Evolutionary conservation across 53 echinoderm and acorn worm genomes (phyloP).

Genomic region (Mesocentrotus franciscanus): DNA sequence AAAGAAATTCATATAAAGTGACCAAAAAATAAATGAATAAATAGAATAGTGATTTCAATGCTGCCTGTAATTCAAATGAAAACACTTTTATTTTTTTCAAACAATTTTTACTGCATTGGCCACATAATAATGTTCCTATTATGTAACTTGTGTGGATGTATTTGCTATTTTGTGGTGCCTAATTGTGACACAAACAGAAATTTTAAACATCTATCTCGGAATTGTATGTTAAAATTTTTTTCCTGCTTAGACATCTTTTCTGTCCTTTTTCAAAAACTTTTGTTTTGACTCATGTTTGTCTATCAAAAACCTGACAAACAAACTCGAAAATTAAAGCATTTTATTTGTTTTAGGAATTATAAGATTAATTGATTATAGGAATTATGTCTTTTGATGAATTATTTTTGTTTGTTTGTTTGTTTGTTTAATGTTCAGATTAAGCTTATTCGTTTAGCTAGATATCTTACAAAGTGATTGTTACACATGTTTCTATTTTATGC

Average conservation of each 20-base stretch:
- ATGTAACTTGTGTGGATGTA: not conserved
- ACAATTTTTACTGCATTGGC: no score
- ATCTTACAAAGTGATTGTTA: not conserved
- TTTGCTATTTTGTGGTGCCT: not conserved
- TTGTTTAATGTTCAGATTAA: not conserved
- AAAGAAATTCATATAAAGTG: no score
- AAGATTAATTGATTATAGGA: no score
- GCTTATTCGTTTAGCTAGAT: not conserved
- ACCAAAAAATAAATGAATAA: no score
- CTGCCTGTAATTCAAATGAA: no score
- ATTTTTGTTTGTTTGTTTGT: not conserved
- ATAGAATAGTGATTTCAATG: no score
- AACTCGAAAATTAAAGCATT: not conserved
- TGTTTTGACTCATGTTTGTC: not conserved
- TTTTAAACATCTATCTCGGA: no score
- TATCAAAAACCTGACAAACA: not conserved
- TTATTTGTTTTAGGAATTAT: not conserved
- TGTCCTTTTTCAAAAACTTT: not conserved
- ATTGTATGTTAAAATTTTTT: no score
- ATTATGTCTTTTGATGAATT: not conserved
- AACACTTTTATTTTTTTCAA: no score
- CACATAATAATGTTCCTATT: no score
- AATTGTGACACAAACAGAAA: not conserved
- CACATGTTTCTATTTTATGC: not conserved
- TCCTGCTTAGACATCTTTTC: not conserved